Base-by-base conservation (phyloP, 2,888 invertebrate genomes). In the Phrixothrix hirtus region DNA sequence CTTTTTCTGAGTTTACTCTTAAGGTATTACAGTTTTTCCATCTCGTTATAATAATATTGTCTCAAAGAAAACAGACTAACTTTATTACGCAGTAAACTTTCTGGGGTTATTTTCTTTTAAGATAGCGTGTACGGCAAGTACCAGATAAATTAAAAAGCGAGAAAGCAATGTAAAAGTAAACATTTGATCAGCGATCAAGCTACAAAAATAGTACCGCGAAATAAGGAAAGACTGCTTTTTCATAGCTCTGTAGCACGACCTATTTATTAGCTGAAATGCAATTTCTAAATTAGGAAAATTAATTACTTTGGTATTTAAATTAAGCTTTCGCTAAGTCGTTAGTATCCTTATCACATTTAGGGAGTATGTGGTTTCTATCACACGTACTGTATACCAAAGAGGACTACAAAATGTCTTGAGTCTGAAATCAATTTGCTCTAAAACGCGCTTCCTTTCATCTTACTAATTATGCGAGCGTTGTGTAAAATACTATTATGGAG, bases 371-470 rank as follows among this genome's bases (percentile, higher is more conserved):
- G 50, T 47, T 51, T 31, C 42, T 30, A 45, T 50, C 45, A 35
- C 56, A 43, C 54, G 15, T 32, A 46, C 39, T 35, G 46, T 55
- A 58, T 60, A 61, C 59, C 53, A 60, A 60, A 61, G 58, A 57
- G 52, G 51, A 54, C 41, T 57, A 39, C 51, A 57, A 58, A 59
- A 59, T 56, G 55, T 59, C 58, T 58, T 58, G 42, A 54, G 52
- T 55, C 59, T 55, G 57, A 61, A 66, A 65, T 64, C 62, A 67
- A 67, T 65, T 65, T 65, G 52, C 59, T 59, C 63, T 62, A 61
- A 64, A 65, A 64, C 62, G 63, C 62, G 65, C 59, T 64, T 57
- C 62, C 66, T 68, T 68, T 68, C 66, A 68, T 68, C 68, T 67
- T 68, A 59, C 60, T 67, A 68, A 68, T 68, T 67, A 65, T 64